These are phyloP conservation scores for Urosaurus nigricauda DNA, from an alignment of 2,797 vertebrate genomes.

Conservation along the genomic window DNA sequence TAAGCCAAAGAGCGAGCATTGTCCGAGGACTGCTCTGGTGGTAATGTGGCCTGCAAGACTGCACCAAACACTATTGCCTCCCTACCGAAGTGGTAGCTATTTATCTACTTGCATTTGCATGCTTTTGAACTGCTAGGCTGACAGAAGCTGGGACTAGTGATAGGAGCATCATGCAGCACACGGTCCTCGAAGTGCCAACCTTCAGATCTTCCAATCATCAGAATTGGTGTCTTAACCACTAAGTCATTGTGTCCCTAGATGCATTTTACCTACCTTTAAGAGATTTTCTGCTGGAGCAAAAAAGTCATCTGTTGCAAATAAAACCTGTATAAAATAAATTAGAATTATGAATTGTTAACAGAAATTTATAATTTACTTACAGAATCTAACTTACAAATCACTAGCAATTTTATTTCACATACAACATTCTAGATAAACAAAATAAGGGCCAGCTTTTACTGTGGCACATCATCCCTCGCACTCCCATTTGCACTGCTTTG, in stretches of 20 bases:
- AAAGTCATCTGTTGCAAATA: constrained; percentile 69
- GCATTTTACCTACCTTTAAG: constrained; percentile 47
- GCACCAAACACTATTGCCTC: no score
- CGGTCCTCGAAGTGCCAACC: no score
- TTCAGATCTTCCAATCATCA: no score
- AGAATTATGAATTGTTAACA: background rate
- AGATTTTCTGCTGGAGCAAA: constrained; percentile 72
- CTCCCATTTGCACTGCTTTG: background rate
- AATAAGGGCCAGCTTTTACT: background rate
- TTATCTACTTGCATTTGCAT: no score
- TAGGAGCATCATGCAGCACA: no score
- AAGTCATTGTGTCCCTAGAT: background rate
- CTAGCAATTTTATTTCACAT: background rate
- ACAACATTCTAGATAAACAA: background rate
- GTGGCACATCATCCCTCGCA: background rate
- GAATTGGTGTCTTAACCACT: no score
- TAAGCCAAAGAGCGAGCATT: no score
- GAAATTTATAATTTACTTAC: background rate
- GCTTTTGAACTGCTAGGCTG: no score
- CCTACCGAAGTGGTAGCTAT: no score
- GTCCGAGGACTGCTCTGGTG: no score
- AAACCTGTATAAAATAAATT: constrained; percentile 54
- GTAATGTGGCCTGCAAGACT: no score
- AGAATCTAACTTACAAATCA: background rate
- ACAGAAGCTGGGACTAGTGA: no score